A percentile compares a stretch with the other conserved stretches of the same genome.
phyloP scores from a whole-genome alignment of 2,888 invertebrate species.

The Plagiodera versicolora region DNA sequence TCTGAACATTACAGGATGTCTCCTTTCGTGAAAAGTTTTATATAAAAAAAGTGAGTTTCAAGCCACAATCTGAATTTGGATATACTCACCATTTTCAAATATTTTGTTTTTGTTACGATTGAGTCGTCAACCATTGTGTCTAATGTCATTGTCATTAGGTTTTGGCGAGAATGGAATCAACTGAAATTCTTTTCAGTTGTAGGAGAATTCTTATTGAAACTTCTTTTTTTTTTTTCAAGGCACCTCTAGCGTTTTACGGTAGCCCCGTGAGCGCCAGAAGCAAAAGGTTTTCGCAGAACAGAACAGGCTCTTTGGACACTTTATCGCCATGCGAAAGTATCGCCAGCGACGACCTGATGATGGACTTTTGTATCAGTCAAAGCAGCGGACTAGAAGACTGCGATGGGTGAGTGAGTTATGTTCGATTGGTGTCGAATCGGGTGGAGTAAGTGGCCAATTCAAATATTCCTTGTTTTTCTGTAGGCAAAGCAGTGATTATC shows the following conservation, averaged over 20 bases:
- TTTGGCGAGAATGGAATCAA: no score
- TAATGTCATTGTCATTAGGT: no score
- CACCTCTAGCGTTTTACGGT: conserved; percentile 50
- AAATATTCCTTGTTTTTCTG: conserved; percentile 18
- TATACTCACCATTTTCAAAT: no score
- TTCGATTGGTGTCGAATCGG: neutral
- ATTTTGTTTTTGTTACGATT: no score
- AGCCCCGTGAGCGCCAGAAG: conserved; percentile 47
- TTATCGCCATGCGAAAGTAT: conserved; percentile 82
- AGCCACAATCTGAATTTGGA: no score
- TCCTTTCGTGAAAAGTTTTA: no score
- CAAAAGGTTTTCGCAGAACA: conserved; percentile 40
- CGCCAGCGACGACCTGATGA: conserved; percentile 85
- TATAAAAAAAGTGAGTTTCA: no score
- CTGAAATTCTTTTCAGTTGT: no score
- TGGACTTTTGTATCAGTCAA: conserved; percentile 72
- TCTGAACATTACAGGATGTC: no score
- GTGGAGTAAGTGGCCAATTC: no score
- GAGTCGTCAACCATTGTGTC: no score
- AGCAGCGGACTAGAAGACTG: conserved; percentile 58
- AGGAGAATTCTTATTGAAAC: conserved; percentile 35
- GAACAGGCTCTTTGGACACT: conserved; percentile 75
- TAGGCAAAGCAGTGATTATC: conserved; percentile 53
- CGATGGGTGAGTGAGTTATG: conserved; percentile 46
- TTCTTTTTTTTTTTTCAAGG: conserved; percentile 37